These are phyloP conservation scores for Mormoops blainvillei DNA, from an alignment of 2,113 vertebrate species.

Conservation along the genomic window DNA sequence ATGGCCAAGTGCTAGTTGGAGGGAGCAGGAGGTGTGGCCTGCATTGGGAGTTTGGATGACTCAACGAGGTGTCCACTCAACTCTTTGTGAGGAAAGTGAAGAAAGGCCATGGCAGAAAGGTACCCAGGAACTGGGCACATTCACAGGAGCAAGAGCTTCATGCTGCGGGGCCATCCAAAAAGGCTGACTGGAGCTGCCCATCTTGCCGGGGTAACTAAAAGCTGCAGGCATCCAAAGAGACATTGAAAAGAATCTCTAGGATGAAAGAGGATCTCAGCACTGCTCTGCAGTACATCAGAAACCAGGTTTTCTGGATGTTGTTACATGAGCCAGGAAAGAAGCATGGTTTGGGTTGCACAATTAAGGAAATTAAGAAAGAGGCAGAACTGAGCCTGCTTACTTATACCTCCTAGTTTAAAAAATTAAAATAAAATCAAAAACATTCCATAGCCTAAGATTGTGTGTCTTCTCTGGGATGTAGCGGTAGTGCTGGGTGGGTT, in stretches of 20 bases:
- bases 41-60: neutral
- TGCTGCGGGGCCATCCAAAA: neutral
- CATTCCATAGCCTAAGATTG: neutral
- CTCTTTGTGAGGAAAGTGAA: neutral
- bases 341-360: neutral
- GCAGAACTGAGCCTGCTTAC: neutral
- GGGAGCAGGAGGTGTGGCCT: neutral
- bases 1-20: neutral
- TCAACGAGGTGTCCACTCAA: neutral
- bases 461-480: neutral
- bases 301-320: neutral
- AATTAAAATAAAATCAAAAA: neutral
- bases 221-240: neutral
- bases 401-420: neutral
- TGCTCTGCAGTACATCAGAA: neutral
- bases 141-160: neutral
- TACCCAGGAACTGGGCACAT: neutral
- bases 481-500: neutral
- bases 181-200: neutral
- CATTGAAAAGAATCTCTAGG: neutral
- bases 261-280: neutral
- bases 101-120: neutral
- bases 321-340: neutral
- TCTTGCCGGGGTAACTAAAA: neutral
- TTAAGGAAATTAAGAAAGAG: neutral